These are phyloP conservation scores for Diabrotica balteata DNA, from an alignment of 2,888 invertebrate genomes.

Conservation along the genomic window DNA sequence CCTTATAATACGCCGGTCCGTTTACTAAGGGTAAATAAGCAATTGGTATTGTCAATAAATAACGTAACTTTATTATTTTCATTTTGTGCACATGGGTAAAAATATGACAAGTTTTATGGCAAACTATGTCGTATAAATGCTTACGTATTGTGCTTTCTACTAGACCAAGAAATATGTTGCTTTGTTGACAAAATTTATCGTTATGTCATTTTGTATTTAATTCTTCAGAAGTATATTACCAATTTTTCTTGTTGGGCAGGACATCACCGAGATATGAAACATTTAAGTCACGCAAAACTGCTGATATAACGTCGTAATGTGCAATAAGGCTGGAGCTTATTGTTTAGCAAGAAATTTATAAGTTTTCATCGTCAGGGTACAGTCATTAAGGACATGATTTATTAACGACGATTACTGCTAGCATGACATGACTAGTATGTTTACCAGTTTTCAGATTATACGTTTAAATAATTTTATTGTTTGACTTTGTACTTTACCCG, in stretches of 20 bases:
- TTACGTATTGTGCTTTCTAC: conserved; percentile 42
- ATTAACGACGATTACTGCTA: conserved; percentile 14
- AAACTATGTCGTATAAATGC: conserved; percentile 45
- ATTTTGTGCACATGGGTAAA: conserved; percentile 48
- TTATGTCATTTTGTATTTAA: conserved; percentile 42
- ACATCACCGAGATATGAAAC: conserved; percentile 38
- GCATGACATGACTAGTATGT: conserved; percentile 17
- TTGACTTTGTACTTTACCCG: no score
- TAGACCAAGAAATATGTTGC: conserved; percentile 40
- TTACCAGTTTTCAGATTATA: conserved; percentile 15
- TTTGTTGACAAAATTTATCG: conserved; percentile 45
- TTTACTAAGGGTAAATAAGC: conserved; percentile 30
- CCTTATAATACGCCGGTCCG: conserved; percentile 24
- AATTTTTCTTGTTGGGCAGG: conserved; percentile 35
- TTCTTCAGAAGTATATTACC: conserved; percentile 43
- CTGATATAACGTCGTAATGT: conserved; percentile 29
- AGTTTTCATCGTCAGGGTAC: conserved; percentile 22
- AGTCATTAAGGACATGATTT: conserved; percentile 25
- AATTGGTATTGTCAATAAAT: conserved; percentile 47
- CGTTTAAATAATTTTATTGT: not conserved
- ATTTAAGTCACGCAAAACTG: conserved; percentile 34
- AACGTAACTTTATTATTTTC: conserved; percentile 50
- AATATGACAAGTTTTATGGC: conserved; percentile 48
- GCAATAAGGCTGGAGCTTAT: conserved; percentile 24
- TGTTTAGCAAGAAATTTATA: conserved; percentile 29